A percentile compares a stretch with the other conserved stretches of the same genome.
phyloP scores from a whole-genome alignment of 1,140 invertebrate species.

The Protaetia brevitarsis region DNA sequence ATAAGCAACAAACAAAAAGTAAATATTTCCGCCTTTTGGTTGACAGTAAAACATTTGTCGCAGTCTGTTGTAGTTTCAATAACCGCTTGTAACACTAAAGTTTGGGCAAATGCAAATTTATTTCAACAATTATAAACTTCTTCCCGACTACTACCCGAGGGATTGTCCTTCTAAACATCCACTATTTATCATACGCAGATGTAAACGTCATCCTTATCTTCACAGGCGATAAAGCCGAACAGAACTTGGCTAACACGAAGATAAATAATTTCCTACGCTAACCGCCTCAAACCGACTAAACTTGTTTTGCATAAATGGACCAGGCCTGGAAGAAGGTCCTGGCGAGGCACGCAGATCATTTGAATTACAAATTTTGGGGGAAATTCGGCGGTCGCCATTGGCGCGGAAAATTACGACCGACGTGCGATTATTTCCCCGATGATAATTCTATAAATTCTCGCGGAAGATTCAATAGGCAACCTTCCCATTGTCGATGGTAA shows the following conservation, averaged over 20 bases:
- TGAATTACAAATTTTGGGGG: constrained; percentile 13
- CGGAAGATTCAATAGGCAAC: constrained; percentile 5
- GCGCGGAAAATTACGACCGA: background rate
- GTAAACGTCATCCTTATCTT: background rate
- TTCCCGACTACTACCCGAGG: no score
- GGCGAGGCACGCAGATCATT: background rate
- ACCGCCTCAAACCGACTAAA: background rate
- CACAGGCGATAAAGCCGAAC: background rate
- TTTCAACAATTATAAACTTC: no score
- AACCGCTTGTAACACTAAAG: no score
- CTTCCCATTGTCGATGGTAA: background rate
- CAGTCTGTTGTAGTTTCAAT: no score
- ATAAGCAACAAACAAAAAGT: no score
- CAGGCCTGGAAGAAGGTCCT: background rate
- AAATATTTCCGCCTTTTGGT: no score
- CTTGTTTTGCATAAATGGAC: constrained; percentile 12
- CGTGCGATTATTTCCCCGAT: background rate
- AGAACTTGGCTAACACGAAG: no score
- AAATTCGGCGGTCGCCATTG: background rate
- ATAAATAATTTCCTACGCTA: constrained; percentile 17
- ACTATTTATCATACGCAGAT: background rate
- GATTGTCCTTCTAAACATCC: no score
- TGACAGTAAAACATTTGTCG: no score
- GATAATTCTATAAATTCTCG: constrained; percentile 1
- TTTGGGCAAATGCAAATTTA: no score